Evolutionary conservation across 2,888 invertebrate genomes (phyloP), one percentile per base, ranked within the genome.

Genomic region (Teleiodes luculella): DNA sequence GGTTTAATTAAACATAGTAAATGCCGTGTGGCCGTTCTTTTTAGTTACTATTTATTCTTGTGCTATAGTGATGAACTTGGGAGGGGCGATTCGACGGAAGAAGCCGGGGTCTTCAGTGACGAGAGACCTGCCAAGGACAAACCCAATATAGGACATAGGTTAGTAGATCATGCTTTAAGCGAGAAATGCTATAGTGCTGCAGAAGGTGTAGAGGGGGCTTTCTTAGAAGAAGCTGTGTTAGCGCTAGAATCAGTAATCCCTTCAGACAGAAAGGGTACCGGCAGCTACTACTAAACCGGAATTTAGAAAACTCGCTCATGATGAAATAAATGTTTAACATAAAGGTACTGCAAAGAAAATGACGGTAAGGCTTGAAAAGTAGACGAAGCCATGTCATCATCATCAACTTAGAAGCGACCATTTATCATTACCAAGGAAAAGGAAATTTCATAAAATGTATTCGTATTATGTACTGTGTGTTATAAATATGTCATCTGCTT

Each of bases 111-210:
- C 39, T 41, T 41, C 39, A 18, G 39, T 18, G 39, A 41, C 18
- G 39, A 41, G 20, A 45, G 93, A 75, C 90, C 93, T 68, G 91
- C 94, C 61, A 95, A 95, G 90, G 95, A 95, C 91, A 97, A 97
- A 92, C 97, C 97, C 66, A 97, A 97, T 91, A 97, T 97, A 83
- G 97, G 97, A 83, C 98, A 99, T 91, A 89, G 89, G 89, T 88
- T 57, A 72, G 69, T 48, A 49, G 13, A 13, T 24, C 3, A 7
- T 20, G 13, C 13, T 45, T 24, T 28, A 45, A 24, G 24, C 28
- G 18, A 18, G 39, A 41, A 41, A 18, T 41, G 39, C 39, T 41
- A 18, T 41, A 18, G 39, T 41, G 39, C 39, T 41, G n/a, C n/a
- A n/a, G 39, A 41, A 41, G 39, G 18, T 41, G 39, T 41, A 18